Percentiles rank a stretch among this genome's conserved stretches.
These are phyloP conservation scores for Boulengeromyrus knoepffleri DNA, from an alignment of 2,113 vertebrate species.

Conservation along the genomic window DNA sequence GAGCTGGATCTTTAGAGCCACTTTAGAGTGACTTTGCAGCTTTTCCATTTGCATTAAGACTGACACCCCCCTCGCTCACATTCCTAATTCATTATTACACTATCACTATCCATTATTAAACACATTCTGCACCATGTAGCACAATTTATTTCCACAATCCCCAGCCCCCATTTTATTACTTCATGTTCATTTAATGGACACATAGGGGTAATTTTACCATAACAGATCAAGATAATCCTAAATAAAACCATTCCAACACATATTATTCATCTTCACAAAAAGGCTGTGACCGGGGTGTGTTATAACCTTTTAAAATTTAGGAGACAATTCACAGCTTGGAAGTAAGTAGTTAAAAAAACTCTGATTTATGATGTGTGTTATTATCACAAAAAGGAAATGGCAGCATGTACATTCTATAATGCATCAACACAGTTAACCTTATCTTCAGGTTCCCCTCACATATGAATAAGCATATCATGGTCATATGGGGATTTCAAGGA, in stretches of 20 bases:
- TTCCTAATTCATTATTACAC: slow-evolving; percentile 5
- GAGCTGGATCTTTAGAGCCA: background rate
- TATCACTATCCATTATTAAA: slow-evolving; percentile 8
- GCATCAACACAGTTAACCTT: too few relatives aligned
- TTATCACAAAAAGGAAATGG: background rate
- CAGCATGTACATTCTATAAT: background rate
- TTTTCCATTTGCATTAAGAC: slow-evolving; percentile 1
- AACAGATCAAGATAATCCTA: slow-evolving; percentile 2
- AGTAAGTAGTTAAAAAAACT: background rate
- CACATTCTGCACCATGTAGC: slow-evolving; percentile 10
- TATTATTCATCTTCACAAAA: background rate
- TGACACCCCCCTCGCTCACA: background rate
- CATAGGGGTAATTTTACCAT: background rate
- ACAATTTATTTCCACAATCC: background rate
- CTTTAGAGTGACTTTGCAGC: background rate
- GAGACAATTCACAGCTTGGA: background rate
- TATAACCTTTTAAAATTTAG: background rate
- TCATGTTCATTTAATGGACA: slow-evolving; percentile 8
- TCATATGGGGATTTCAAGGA: background rate
- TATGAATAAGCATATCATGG: too few relatives aligned
- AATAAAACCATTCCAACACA: slow-evolving; percentile 2
- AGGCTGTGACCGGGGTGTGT: background rate
- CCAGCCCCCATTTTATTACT: background rate
- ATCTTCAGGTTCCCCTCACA: too few relatives aligned
- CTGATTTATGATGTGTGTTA: background rate